Percentiles rank a stretch among this genome's conserved stretches.
These are phyloP conservation scores for Pollachius pollachius DNA, from an alignment of 2,113 vertebrate genomes.

Conservation along the genomic window DNA sequence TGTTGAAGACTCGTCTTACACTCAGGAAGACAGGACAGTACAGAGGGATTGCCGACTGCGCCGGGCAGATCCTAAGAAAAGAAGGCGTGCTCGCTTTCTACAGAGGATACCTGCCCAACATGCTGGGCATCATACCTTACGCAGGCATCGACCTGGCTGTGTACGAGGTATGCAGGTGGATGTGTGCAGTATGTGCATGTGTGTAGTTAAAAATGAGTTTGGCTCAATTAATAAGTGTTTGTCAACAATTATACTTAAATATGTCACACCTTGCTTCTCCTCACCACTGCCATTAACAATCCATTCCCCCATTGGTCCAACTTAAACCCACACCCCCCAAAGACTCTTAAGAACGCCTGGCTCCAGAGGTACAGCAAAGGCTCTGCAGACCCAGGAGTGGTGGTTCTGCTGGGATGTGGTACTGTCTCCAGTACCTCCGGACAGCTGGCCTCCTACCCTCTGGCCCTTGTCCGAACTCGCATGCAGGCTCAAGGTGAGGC, in stretches of 20 bases:
- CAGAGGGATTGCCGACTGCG: slow-evolving; percentile 62
- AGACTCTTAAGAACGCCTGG: slow-evolving; percentile 89
- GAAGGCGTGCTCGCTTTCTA: slow-evolving; percentile 57
- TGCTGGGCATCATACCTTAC: no score
- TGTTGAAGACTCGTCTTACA: slow-evolving; percentile 67
- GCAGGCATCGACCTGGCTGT: no score
- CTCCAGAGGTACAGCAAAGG: slow-evolving; percentile 82
- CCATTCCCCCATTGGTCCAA: no score
- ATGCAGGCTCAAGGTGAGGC: slow-evolving; percentile 92
- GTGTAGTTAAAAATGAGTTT: slow-evolving; percentile 63
- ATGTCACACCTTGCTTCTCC: background rate
- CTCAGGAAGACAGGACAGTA: slow-evolving; percentile 65
- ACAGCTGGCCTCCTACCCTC: slow-evolving; percentile 89
- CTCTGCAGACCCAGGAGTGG: slow-evolving; percentile 84
- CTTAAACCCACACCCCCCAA: no score
- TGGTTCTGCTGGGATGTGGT: slow-evolving; percentile 86
- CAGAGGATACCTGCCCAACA: no score
- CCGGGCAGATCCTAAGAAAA: slow-evolving; percentile 56
- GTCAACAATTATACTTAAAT: no score
- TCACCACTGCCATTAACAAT: background rate
- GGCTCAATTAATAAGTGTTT: no score
- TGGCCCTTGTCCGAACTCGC: slow-evolving; percentile 86
- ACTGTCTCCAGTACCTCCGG: slow-evolving; percentile 91
- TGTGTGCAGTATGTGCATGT: no score
- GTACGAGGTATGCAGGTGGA: slow-evolving; percentile 16